Evolutionary conservation across 2,113 vertebrate genomes (phyloP).

Genomic region (Vulpes lagopus): DNA sequence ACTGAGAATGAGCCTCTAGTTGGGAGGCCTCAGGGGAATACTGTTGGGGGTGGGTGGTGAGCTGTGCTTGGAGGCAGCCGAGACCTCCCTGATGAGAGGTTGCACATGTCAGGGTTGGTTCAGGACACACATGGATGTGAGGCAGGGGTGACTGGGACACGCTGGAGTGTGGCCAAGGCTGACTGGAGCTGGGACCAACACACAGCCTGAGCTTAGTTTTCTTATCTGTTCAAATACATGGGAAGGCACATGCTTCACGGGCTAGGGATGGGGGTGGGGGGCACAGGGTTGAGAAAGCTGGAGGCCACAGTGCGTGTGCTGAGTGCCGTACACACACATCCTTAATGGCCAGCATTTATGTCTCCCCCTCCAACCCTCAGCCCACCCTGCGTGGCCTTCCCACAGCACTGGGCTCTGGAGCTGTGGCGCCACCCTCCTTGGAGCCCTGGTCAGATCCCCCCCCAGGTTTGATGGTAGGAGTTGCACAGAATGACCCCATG

Average conservation of each 20-base stretch:
- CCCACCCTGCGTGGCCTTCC: too few relatives aligned
- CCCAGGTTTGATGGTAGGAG: neutral
- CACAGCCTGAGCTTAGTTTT: rapidly evolving
- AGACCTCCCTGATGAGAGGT: neutral
- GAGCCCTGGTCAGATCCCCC: neutral
- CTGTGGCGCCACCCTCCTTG: too few relatives aligned
- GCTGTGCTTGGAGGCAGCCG: neutral
- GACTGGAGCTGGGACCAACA: neutral
- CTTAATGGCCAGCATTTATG: rapidly evolving
- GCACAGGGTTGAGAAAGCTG: neutral
- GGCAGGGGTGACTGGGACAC: rapidly evolving
- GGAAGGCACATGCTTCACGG: rapidly evolving
- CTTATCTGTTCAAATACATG: neutral
- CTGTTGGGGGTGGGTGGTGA: neutral
- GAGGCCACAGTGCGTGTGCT: neutral
- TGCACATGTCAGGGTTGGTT: rapidly evolving
- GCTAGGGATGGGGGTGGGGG: rapidly evolving
- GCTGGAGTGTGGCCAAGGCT: neutral
- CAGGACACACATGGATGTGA: rapidly evolving
- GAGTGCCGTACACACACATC: rapidly evolving
- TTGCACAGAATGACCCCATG: rapidly evolving
- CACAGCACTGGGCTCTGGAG: too few relatives aligned
- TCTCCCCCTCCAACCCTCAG: too few relatives aligned
- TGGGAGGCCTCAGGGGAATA: neutral
- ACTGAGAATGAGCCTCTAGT: neutral